Conservation (phyloP, 2,888 invertebrate species). For the Folsomia manolachei region DNA sequence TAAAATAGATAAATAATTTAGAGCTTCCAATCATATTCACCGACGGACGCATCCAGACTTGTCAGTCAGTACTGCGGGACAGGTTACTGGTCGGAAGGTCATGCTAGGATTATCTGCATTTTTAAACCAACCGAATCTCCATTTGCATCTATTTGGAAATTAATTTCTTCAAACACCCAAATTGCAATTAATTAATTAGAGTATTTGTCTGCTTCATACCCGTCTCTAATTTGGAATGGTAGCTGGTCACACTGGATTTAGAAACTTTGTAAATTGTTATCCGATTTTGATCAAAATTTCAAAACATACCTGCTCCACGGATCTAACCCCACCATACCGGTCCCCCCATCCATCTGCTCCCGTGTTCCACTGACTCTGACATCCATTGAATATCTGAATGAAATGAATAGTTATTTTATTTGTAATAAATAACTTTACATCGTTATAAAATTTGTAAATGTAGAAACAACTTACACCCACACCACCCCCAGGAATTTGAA, state of each 20-base stretch:
- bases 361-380: conserved; percentile 31
- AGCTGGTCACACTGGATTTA: conserved; percentile 29
- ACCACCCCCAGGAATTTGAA: conserved; percentile 41
- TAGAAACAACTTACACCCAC: too few species aligned
- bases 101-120: conserved; percentile 33
- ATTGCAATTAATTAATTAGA: not conserved
- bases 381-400: conserved; percentile 38
- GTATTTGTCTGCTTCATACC: conserved; percentile 16
- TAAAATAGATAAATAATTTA: too few species aligned
- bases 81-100: conserved; percentile 17
- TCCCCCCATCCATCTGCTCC: conserved; percentile 29
- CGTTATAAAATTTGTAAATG: too few species aligned
- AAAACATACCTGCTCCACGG: not conserved
- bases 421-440: too few species aligned
- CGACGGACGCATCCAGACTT: conserved; percentile 12
- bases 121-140: conserved; percentile 35
- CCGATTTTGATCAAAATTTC: too few species aligned
- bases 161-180: not conserved
- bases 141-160: conserved; percentile 25
- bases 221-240: conserved; percentile 23
- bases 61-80: conserved; percentile 26
- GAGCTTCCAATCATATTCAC: too few species aligned
- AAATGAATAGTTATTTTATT: too few species aligned
- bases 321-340: conserved; percentile 28
- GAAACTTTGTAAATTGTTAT: too few species aligned